Base-by-base conservation (phyloP, 2,888 invertebrate genomes). In the Bimastos eiseni region DNA sequence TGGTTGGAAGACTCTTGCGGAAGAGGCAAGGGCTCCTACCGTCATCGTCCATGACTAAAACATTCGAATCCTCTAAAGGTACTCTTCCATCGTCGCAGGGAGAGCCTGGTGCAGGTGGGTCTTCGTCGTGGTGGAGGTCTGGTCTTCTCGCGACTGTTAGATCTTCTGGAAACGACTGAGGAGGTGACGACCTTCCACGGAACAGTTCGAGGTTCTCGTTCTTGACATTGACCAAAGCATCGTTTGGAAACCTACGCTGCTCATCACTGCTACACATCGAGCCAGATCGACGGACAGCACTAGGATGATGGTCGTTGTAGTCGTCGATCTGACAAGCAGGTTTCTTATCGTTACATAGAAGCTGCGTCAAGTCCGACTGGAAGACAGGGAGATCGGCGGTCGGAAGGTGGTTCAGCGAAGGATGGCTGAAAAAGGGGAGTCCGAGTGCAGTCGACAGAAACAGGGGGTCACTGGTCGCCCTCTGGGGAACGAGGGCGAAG, bases 401-500 rank as follows among this genome's bases (percentile, higher is more conserved):
- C 44, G 44, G 55, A 34, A 88, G n/a, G 89, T 49, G n/a, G 89
- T 49, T 84, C 86, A 91, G 36, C 91, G 91, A 70, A 88, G 70
- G 38, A 19, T 41, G 89, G 38, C 41, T 89, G 44, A 92, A 86
- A 55, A 86, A 55, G 30, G 91, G 89, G 13, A 91, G 19, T 36
- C 55, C 34, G n/a, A 17, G 19, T 36, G 38, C 33, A 24, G n/a
- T 8, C 21, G 91, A 33, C 89, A 70, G 91, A 19, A 41, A 38
- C n/a, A 15, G 33, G 38, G 38, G 89, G 49, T 38, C 41, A 44
- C 70, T 88, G 24, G 88, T 33, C 86, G 89, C 37, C 17, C 91
- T 90, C 30, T 55, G 89, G 19, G 83, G 90, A 38, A 90, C 91
- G 34, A 91, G 83, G 44, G 89, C 44, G 41, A 92, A 92, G 49